These are phyloP conservation scores for Marasmarcha lunaedactyla DNA, from an alignment of 2,888 invertebrate species.

Conservation along the genomic window DNA sequence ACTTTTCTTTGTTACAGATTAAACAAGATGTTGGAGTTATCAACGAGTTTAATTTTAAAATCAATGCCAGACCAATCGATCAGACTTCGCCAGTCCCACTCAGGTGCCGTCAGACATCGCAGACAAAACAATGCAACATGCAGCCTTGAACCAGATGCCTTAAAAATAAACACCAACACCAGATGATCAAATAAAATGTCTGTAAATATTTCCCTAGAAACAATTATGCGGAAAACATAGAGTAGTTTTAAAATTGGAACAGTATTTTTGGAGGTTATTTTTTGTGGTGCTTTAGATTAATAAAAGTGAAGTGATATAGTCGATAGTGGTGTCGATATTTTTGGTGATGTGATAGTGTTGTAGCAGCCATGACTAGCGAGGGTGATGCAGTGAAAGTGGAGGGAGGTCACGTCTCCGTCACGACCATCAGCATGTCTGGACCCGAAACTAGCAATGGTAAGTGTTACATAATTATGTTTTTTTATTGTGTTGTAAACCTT, in stretches of 20 bases:
- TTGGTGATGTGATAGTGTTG: conserved; percentile 26
- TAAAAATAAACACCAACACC: conserved; percentile 39
- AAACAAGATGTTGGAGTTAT: conserved; percentile 46
- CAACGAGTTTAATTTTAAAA: conserved; percentile 21
- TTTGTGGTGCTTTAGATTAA: conserved; percentile 37
- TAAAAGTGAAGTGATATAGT: conserved; percentile 41
- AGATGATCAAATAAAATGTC: conserved; percentile 34
- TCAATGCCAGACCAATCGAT: too few relatives aligned
- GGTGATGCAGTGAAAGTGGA: conserved; percentile 60
- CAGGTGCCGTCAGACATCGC: not conserved
- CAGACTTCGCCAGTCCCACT: not conserved
- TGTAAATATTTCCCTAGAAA: conserved; percentile 28
- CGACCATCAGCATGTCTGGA: conserved; percentile 80
- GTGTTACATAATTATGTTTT: conserved; percentile 13
- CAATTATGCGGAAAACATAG: conserved; percentile 29
- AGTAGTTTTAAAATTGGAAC: conserved; percentile 32
- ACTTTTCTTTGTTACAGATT: conserved; percentile 41
- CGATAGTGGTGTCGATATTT: conserved; percentile 34
- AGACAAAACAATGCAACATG: conserved; percentile 43
- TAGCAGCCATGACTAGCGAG: conserved; percentile 49
- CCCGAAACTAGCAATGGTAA: conserved; percentile 70
- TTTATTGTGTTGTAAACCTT: not conserved
- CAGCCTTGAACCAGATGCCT: conserved; percentile 40
- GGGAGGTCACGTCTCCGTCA: conserved; percentile 79
- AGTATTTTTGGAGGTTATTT: conserved; percentile 39